Evolutionary conservation across 2,113 vertebrate species (phyloP), one percentile per base, ranked within the genome.

Genomic region (Tympanuchus pallidicinctus): DNA sequence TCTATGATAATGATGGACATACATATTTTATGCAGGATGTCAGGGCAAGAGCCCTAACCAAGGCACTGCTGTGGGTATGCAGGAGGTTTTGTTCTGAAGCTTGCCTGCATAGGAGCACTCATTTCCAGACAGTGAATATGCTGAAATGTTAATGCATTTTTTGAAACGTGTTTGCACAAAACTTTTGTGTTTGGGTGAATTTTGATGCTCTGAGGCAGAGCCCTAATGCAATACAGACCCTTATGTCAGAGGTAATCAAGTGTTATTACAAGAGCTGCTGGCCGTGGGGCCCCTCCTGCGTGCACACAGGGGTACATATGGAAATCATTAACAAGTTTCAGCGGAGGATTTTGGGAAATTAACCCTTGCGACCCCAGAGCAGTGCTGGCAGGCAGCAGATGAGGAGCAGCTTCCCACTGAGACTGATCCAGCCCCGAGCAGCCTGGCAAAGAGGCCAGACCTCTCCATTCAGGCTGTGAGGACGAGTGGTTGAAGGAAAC

Each of bases 281-380:
- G 82, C 82, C 83, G 66, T 78, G 93, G 90, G 94, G 93, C 94
- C 95, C 93, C 92, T 94, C 70, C 92, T 86, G 82, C 52, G 78
- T n/a, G n/a, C 81, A 86, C 90, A 95, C 79, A 92, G 30, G 82
- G 56, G 43, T 88, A 84, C 95, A 95, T 90, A 94, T 91, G 91
- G 94, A 97, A 95, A 66, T 83, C 81, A 96, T 95, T 96, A 96
- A 45, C 73, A 92, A 95, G 77, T 86, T 92, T 87, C 54, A 90
- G 91, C 0, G 1, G 78, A 93, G 92, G 87, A 94, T 94, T 96
- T 95, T 84, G 80, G 95, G 94, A 94, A 93, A 86, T 95, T 96
- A 96, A 97, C 95, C 80, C 67, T 73, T 50, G 54, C 60, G 36
- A 74, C 48, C 63, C 92, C 73, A 75, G 72, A 79, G 63, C 85